Conservation (phyloP, 2,888 invertebrate genomes). For the Acleris laterana region DNA sequence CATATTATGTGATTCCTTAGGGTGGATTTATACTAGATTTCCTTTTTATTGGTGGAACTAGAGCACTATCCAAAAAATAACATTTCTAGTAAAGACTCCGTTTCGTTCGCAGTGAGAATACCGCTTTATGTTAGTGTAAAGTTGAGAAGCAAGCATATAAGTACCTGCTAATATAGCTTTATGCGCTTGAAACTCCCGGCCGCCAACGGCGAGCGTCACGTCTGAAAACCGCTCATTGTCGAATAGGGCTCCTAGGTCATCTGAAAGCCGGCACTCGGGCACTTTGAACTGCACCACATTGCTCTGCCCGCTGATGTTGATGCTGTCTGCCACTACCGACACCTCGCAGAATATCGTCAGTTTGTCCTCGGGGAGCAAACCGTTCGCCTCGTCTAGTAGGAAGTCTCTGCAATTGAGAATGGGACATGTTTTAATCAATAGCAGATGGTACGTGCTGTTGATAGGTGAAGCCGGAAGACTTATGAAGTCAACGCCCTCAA, state of each 20-base stretch:
- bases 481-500: conserved; percentile 35
- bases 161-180: conserved; percentile 97
- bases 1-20: no score
- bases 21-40: no score
- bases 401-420: conserved; percentile 90
- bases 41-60: no score
- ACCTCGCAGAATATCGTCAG: conserved; percentile 99
- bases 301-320: conserved; percentile 99
- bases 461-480: conserved; percentile 38
- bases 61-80: no score
- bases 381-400: conserved; percentile 99
- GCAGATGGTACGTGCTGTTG: conserved; percentile 25
- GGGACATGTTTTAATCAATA: conserved; percentile 5
- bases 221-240: conserved; percentile 99
- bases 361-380: conserved; percentile 98
- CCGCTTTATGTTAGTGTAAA: neutral
- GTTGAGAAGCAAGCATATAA: conserved; percentile 26
- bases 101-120: no score
- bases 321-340: conserved; percentile 98
- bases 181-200: conserved; percentile 96
- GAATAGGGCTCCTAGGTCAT: conserved; percentile 97
- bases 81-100: no score
- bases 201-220: conserved; percentile 96
- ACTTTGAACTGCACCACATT: conserved; percentile 99
- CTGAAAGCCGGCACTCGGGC: conserved; percentile 96